Percentiles rank a stretch among this genome's conserved stretches.
Evolutionary conservation across 2,888 invertebrate species (phyloP).

Genomic region (Sphecodes monilicornis): DNA sequence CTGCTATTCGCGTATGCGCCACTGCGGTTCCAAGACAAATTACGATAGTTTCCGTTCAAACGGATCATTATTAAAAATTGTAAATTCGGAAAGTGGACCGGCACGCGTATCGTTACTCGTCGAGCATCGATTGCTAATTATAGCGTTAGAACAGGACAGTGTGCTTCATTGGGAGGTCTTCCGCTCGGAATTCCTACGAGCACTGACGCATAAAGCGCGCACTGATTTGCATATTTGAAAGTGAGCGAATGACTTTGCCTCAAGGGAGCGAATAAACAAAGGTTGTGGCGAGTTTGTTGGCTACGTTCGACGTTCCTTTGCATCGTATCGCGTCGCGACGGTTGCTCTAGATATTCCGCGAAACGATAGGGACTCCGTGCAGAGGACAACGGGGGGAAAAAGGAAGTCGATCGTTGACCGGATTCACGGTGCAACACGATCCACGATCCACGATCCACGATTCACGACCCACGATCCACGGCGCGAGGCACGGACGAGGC

Average conservation of each 20-base stretch:
- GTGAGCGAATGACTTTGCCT: constrained; percentile 69
- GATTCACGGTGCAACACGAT: constrained; percentile 30
- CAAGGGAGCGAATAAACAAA: constrained; percentile 56
- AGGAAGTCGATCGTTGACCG: constrained; percentile 21
- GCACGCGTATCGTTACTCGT: neutral
- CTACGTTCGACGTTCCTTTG: constrained; percentile 11
- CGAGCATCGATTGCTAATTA: constrained; percentile 29
- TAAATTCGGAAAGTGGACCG: neutral
- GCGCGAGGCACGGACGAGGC: neutral
- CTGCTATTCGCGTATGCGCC: neutral
- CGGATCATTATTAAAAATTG: neutral
- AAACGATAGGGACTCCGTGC: neutral
- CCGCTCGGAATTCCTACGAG: constrained; percentile 77
- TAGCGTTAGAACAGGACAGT: constrained; percentile 39
- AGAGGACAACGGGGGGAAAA: neutral
- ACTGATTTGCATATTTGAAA: constrained; percentile 79
- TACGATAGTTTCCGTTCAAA: neutral
- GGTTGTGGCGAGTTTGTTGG: constrained; percentile 9
- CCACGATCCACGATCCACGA: constrained; percentile 16
- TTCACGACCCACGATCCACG: constrained; percentile 30
- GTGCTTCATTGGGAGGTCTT: constrained; percentile 54
- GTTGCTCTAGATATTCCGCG: neutral
- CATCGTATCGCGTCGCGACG: constrained; percentile 17
- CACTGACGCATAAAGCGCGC: constrained; percentile 77
- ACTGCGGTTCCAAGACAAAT: neutral